phyloP scores from a whole-genome alignment of 2,797 vertebrate species.

The Pyrocephalus nanus region DNA sequence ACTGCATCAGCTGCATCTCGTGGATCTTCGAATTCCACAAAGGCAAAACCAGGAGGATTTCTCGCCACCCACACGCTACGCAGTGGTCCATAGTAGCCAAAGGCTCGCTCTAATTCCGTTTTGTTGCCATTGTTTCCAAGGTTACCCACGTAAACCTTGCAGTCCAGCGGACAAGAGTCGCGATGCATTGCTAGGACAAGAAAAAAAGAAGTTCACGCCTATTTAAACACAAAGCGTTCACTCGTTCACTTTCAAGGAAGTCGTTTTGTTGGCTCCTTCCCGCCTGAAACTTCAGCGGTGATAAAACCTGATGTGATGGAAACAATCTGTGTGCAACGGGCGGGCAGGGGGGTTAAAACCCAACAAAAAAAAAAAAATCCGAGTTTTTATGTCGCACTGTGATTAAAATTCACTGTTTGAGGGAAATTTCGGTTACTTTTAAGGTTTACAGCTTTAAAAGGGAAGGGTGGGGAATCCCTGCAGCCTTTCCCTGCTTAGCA shows the following conservation, averaged over 20 bases:
- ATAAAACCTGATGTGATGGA: accelerated
- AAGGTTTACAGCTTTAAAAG: accelerated
- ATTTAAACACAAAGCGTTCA: background rate
- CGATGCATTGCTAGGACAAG: conserved; percentile 79
- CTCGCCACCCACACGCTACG: conserved; percentile 97
- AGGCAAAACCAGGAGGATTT: conserved; percentile 97
- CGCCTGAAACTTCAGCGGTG: background rate
- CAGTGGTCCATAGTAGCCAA: conserved; percentile 95
- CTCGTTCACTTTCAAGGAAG: background rate
- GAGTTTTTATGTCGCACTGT: accelerated
- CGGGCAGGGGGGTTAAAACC: accelerated
- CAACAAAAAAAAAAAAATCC: background rate
- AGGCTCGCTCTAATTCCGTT: conserved; percentile 92
- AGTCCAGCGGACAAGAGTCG: conserved; percentile 94
- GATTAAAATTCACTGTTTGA: background rate
- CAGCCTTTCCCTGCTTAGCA: background rate
- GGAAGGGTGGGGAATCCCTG: too few relatives aligned
- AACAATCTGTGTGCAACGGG: accelerated
- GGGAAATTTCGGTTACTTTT: background rate
- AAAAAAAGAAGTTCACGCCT: background rate
- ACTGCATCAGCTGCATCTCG: conserved; percentile 97
- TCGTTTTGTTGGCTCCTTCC: background rate
- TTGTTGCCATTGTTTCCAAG: conserved; percentile 98
- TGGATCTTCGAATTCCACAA: conserved; percentile 97
- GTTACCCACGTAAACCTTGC: conserved; percentile 98